Evolutionary conservation across 2,797 vertebrate species (phyloP), one percentile per base, ranked within the genome.

Genomic region (Borostomias antarcticus): DNA sequence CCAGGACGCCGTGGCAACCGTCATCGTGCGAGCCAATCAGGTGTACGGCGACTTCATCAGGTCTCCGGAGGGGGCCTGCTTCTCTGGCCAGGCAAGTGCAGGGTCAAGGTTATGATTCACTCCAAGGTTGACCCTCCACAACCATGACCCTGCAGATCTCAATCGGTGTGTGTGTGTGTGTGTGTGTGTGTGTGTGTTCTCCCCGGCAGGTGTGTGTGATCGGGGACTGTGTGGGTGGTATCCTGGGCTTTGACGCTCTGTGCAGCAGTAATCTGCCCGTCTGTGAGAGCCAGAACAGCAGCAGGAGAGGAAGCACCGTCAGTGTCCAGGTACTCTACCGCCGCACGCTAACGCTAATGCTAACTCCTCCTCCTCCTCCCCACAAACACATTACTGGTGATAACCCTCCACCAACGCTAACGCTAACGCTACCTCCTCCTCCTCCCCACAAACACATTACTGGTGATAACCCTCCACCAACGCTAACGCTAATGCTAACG

Each of bases 211-310:
- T 99, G 72, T 99, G 96, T 80, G 89, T 99, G 53, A 95, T 99
- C 0, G 98, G 97, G 2, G 98, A 99, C 89, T 98, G 97, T 25
- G 96, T 99, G 0, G 98, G 98, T 10, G 96, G 98, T 0, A 95
- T 99, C 84, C 89, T 99, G 88, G 96, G 93, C 0, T 99, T 99
- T 0, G 97, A 99, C 37, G 96, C 97, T 57, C 92, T 99, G 29
- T 99, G 97, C 90, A 95, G 92, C 89, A 96, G 94, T 90, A 95
- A 90, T 62, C 92, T 97, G 79, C 93, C 89, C 0, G 94, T 94
- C 75, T 95, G 89, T 0, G 97, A 99, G 81, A 98, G 95, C 79
- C 96, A 95, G 48, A 96, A 93, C 92, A 98, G 97, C 90, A 99
- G 97, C 83, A 91, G 97, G 9, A 91, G 96, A 13, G 96, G 97